Evolutionary conservation across 2,888 invertebrate species (phyloP), one percentile per base, ranked within the genome.

Genomic region (Spilosoma lubricipeda): DNA sequence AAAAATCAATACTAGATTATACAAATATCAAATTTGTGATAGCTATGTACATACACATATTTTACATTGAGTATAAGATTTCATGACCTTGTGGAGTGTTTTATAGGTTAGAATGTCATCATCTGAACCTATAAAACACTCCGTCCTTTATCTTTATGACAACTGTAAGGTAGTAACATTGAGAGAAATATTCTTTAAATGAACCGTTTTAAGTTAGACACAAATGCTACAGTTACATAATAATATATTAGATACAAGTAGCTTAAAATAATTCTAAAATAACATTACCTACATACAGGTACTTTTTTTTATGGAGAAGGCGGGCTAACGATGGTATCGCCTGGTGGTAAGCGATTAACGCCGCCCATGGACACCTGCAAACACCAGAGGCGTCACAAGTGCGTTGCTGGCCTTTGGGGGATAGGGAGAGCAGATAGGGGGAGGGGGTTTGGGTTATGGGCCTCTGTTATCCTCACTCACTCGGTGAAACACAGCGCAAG

Each of bases 71-170:
- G 5, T 63, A 18, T 63, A 63, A 30, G 63, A 30, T 63, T 30
- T 63, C 8, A 30, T 30, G 30, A 63, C 63, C 63, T 63, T 63
- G 63, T 63, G 30, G 63, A 63, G 18, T 63, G 18, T 63, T 63
- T 63, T 30, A 63, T 63, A 63, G 63, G 63, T 30, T 27, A 30
- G 63, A 63, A 63, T 63, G 30, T 18, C 63, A 63, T 63, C 59
- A 30, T 30, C 63, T 63, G 18, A 63, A 63, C 63, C 27, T 8
- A 63, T 63, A 63, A 52, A 33, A 69, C 56, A 69, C 52, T 33
- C 52, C 15, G 63, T 63, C 30, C 63, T 63, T 63, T 30, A 63
- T 63, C 63, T 63, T 63, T 63, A 63, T 18, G 63, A 63, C 63
- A 30, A 63, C 30, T 30, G 63, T 63, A 30, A 63, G 30, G 63